These are phyloP conservation scores for Cephonodes hylas DNA, from an alignment of 2,888 invertebrate species.

Conservation along the genomic window DNA sequence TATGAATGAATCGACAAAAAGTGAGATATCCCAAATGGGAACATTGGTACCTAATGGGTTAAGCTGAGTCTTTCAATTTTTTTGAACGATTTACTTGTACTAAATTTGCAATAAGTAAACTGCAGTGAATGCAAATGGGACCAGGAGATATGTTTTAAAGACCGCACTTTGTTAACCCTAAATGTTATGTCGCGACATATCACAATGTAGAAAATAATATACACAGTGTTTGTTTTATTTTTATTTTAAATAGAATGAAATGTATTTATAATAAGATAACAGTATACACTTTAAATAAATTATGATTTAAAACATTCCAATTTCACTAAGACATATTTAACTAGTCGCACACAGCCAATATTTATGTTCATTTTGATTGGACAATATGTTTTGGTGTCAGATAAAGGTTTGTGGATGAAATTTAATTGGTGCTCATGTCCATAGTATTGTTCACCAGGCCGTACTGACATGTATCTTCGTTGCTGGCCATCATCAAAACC, in stretches of 20 bases:
- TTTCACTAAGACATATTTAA: not conserved
- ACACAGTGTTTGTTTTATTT: not conserved
- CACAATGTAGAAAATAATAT: not conserved
- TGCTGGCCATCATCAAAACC: not conserved
- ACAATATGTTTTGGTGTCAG: not conserved
- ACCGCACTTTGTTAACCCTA: not conserved
- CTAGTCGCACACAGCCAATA: not conserved
- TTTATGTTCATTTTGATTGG: not conserved
- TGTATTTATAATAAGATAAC: slow-evolving; percentile 6
- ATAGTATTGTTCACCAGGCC: too few relatives aligned
- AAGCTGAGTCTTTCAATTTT: too few relatives aligned
- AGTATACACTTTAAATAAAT: slow-evolving; percentile 2
- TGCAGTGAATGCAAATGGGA: too few relatives aligned
- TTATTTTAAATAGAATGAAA: not conserved
- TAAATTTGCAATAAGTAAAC: too few relatives aligned
- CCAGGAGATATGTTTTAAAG: too few relatives aligned
- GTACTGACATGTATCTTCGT: too few relatives aligned
- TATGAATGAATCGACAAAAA: too few relatives aligned
- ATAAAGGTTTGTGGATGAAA: not conserved
- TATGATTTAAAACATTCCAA: slow-evolving; percentile 1
- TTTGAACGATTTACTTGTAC: too few relatives aligned
- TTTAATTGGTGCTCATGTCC: not conserved
- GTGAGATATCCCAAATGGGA: too few relatives aligned
- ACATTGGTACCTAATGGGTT: too few relatives aligned
- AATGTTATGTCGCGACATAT: not conserved